A percentile compares a stretch with the other conserved stretches of the same genome.
phyloP scores from a whole-genome alignment of 2,113 vertebrate genomes.

The Narcine bancroftii region DNA sequence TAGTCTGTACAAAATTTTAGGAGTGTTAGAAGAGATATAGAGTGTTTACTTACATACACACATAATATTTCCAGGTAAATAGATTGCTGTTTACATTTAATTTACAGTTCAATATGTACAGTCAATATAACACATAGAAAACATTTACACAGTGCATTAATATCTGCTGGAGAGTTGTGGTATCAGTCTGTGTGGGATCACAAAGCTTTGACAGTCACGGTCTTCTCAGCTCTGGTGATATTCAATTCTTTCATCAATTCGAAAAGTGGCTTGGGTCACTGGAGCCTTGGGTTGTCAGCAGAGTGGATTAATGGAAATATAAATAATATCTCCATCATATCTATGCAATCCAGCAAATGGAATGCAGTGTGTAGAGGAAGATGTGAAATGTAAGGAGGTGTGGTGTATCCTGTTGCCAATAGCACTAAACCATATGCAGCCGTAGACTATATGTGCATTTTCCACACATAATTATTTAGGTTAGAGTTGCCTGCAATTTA shows the following conservation, averaged over 20 bases:
- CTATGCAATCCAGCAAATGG: not conserved
- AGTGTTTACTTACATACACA: slow-evolving; percentile 69
- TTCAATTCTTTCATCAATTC: not conserved
- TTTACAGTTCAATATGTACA: slow-evolving; percentile 82
- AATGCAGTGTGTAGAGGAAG: not conserved
- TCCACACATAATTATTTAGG: too few relatives aligned
- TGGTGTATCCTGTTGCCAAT: not conserved
- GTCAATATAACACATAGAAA: slow-evolving; percentile 63
- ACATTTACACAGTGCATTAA: slow-evolving; percentile 62
- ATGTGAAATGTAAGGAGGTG: too few relatives aligned
- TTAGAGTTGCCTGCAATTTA: not conserved
- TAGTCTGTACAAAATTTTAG: slow-evolving; percentile 64
- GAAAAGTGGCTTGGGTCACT: not conserved
- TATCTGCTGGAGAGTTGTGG: slow-evolving; percentile 44
- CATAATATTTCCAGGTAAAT: slow-evolving; percentile 66
- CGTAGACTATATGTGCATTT: too few relatives aligned
- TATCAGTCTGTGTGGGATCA: not conserved
- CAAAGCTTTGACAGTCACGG: slow-evolving; percentile 45
- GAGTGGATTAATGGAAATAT: not conserved
- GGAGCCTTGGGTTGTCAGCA: not conserved
- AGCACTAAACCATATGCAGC: not conserved
- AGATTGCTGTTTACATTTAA: slow-evolving; percentile 73
- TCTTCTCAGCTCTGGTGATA: not conserved
- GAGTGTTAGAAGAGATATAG: slow-evolving; percentile 59
- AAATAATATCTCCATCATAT: not conserved